Base-by-base conservation (phyloP, 2,797 vertebrate genomes). In the Aselliscus stoliczkanus region DNA sequence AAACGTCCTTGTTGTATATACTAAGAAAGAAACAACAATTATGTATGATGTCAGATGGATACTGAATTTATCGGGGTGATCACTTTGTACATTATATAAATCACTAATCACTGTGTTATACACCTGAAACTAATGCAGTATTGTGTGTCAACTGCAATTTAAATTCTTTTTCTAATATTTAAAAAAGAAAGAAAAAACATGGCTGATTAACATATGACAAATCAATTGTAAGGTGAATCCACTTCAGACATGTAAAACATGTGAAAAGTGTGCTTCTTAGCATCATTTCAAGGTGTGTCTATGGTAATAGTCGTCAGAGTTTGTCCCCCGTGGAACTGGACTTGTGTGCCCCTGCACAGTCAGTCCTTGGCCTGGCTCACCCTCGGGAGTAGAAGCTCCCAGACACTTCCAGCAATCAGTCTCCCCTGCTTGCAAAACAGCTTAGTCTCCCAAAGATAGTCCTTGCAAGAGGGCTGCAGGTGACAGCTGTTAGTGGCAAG, bases 351-450 rank as follows among this genome's bases (percentile, higher is more conserved):
- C n/a, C 62, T 9, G 4, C 21, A 62, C 1, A 21, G 65, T 58
- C 37, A 47, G 58, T 56, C 58, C 60, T 44, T 72, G 56, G 11
- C 88, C 56, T 29, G 31, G 17, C 52, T 62, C 23, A 90, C 56
- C 34, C 54, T 5, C 21, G 67, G 14, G 23, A 50, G 29, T 42
- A 52, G 37, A 37, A 58, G 42, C 44, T 67, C 27, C 11, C 44
- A 27, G 69, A 77, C 14, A 73, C 31, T 88, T 54, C 34, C 44
- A 54, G 76, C 37, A 58, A 47, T n/a, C 31, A 52, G 58, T 4
- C 54, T 95, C 47, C 37, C 87, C 65, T 94, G 73, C 93, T 93
- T n/a, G 58, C 39, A 37, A 94, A 54, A 90, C 34, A 62, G 58
- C 73, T 88, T 65, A 56, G 72, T 39, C 13, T 31, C 31, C 90